Base-by-base conservation (phyloP, 2,888 invertebrate genomes). In the Melieria picta region DNA sequence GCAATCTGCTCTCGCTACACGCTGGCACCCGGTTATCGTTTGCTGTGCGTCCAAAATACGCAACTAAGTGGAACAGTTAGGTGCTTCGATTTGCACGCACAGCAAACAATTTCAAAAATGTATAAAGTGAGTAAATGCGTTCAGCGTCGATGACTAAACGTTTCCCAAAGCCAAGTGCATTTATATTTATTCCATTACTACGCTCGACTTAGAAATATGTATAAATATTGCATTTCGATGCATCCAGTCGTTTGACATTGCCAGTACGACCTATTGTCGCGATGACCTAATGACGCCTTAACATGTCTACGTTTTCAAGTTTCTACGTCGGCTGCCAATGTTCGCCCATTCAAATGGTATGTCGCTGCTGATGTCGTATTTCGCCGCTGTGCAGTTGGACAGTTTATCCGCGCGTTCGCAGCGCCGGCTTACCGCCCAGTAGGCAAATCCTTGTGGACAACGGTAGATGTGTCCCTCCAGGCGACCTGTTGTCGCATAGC, bases 371-470 rank as follows among this genome's bases (percentile, higher is more conserved):
- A 79, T 65, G 63, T 80, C 80, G 65, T 81, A 80, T 64, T 77
- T 78, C 52, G 79, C 64, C 45, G 79, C 76, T 11, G 75, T 74
- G 75, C 94, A 94, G 80, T 90, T 90, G 69, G 89, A 88, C 65
- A 94, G 85, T 80, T 89, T 90, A 60, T 88, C 86, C 0, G 88
- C 87, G 58, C 90, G 89, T 86, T 95, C 94, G 82, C 94, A 95
- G 80, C 92, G 89, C 84, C 91, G 90, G 78, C 93, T 94, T 4
- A 93, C 90, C 58, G 91, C 89, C 93, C 94, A 94, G 83, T 92
- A 95, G 5, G 91, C 89, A 79, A 91, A 94, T 58, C 91, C 91
- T 79, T 90, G 88, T 0, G 95, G 95, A 86, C 95, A 95, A 80
- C 92, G 92, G 83, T 92, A 91, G 11, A 95, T 88, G 79, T 90